Evolutionary conservation across 2,888 invertebrate genomes (phyloP).

Genomic region (Lissocephala sabroskyi): DNA sequence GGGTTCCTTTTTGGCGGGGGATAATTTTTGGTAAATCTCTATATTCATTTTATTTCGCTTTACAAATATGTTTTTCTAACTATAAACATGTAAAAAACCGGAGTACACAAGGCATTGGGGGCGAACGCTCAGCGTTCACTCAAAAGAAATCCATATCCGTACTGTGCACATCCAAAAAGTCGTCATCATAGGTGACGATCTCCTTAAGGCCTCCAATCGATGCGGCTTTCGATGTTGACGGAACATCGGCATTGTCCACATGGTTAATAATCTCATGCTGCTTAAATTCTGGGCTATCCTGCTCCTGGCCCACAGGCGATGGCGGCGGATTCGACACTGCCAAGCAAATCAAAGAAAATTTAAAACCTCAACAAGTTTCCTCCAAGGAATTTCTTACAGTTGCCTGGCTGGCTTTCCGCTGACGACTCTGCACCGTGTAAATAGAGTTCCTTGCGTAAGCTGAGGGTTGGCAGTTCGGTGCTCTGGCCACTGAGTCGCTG

Average conservation of each 20-base stretch:
- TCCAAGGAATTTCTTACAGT: slow-evolving; percentile 34
- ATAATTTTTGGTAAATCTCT: too few species aligned
- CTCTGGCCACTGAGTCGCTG: slow-evolving; percentile 74
- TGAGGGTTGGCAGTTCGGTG: slow-evolving; percentile 64
- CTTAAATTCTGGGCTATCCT: slow-evolving; percentile 78
- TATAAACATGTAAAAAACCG: too few species aligned
- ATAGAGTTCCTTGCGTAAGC: slow-evolving; percentile 59
- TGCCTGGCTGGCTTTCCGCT: slow-evolving; percentile 59
- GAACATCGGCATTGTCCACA: slow-evolving; percentile 56
- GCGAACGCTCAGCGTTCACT: slow-evolving; percentile 51
- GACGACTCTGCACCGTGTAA: slow-evolving; percentile 52
- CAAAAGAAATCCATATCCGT: slow-evolving; percentile 82
- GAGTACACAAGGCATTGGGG: slow-evolving; percentile 26
- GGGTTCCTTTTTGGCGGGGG: too few species aligned
- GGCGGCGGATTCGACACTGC: slow-evolving; percentile 81
- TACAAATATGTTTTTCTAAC: slow-evolving; percentile 54
- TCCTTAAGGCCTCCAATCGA: slow-evolving; percentile 29
- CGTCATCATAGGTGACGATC: slow-evolving; percentile 75
- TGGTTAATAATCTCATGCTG: slow-evolving; percentile 72
- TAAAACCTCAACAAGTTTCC: too few species aligned
- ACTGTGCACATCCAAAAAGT: slow-evolving; percentile 81
- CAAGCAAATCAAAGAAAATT: too few species aligned
- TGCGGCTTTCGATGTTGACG: slow-evolving; percentile 67
- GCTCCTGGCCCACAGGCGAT: slow-evolving; percentile 81
- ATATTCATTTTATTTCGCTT: slow-evolving; percentile 54